These are phyloP conservation scores for Neuroscelio doddi DNA, from an alignment of 2,888 invertebrate species.

Conservation along the genomic window DNA sequence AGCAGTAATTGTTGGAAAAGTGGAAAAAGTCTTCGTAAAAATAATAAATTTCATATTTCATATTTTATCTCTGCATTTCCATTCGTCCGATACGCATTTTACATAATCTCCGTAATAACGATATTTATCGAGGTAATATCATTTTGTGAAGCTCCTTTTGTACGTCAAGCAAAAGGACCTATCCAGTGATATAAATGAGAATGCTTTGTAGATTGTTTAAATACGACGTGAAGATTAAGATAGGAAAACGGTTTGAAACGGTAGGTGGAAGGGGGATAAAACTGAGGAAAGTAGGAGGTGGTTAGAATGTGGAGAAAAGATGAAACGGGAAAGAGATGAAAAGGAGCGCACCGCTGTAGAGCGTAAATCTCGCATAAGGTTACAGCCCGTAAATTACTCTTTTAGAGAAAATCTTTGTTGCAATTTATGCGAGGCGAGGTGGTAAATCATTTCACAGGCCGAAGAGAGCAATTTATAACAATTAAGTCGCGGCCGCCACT, in stretches of 20 bases:
- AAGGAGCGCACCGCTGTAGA: conserved; percentile 46
- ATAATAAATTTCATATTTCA: conserved; percentile 5
- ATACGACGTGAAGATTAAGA: conserved; percentile 41
- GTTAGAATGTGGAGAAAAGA: conserved; percentile 21
- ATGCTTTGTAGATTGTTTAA: conserved; percentile 45
- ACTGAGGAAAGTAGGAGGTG: neutral
- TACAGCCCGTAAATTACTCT: conserved; percentile 67
- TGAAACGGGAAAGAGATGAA: conserved; percentile 28
- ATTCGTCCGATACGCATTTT: conserved; percentile 9
- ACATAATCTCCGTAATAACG: conserved; percentile 16
- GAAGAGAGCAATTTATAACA: conserved; percentile 70
- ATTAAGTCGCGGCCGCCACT: conserved; percentile 56
- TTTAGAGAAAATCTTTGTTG: conserved; percentile 69
- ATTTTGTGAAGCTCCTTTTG: conserved; percentile 23
- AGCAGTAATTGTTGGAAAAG: neutral
- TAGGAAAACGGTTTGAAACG: conserved; percentile 25
- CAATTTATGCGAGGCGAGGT: conserved; percentile 64
- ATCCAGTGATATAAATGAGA: conserved; percentile 38
- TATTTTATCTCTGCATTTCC: conserved; percentile 2
- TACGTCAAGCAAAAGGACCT: conserved; percentile 19
- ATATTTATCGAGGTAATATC: conserved; percentile 31
- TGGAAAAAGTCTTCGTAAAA: neutral
- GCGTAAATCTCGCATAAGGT: conserved; percentile 57
- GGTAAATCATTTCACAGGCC: conserved; percentile 68
- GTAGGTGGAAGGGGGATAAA: conserved; percentile 5